Conservation (phyloP, 64 coral and sea anemone species). For the Platygyra sinensis region DNA sequence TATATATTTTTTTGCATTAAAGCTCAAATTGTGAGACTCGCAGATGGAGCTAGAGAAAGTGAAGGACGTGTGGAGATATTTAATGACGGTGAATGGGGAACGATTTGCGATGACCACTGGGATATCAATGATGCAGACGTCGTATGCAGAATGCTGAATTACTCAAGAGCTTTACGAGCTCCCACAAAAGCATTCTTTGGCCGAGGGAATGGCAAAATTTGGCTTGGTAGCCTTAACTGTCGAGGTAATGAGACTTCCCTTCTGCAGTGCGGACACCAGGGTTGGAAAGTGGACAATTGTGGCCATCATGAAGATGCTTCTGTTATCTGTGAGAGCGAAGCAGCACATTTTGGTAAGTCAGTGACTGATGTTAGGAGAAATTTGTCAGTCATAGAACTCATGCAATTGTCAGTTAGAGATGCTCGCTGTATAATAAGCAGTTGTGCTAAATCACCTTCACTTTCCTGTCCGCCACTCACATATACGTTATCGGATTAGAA, state of each 20-base stretch:
- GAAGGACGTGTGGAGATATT: slow-evolving; percentile 68
- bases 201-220: slow-evolving; percentile 47
- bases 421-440: no score
- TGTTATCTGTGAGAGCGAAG: neutral
- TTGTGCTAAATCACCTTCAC: no score
- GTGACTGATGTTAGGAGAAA: no score
- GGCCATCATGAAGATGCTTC: slow-evolving; percentile 31
- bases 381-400: no score
- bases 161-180: neutral
- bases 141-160: slow-evolving; percentile 52
- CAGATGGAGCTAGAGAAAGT: slow-evolving; percentile 20
- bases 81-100: slow-evolving; percentile 58
- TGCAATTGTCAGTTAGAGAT: no score
- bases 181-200: neutral
- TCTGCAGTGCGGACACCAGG: slow-evolving; percentile 17
- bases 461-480: no score
- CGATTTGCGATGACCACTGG: slow-evolving; percentile 52
- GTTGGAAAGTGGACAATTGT: neutral
- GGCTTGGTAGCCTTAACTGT: slow-evolving; percentile 33
- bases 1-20: neutral
- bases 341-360: slow-evolving; percentile 15
- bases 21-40: slow-evolving; percentile 31
- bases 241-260: slow-evolving; percentile 51
- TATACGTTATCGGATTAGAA: no score
- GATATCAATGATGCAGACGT: slow-evolving; percentile 54